phyloP scores from a whole-genome alignment of 2,888 invertebrate genomes.

The Rhopalosiphum nymphaeae region DNA sequence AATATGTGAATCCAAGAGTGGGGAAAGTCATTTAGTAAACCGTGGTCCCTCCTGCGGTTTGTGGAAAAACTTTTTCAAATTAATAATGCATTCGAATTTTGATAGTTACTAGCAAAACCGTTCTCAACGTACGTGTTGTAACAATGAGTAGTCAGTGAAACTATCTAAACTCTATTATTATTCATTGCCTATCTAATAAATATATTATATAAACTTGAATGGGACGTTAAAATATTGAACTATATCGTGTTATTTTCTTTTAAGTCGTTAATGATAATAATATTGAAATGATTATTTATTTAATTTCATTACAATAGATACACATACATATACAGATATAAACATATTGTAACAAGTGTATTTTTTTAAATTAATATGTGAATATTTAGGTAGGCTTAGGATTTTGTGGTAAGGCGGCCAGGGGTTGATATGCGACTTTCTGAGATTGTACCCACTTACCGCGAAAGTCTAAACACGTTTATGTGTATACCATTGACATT shows the following conservation, averaged over 20 bases:
- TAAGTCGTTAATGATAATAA: neutral
- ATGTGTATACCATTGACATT: neutral
- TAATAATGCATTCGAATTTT: neutral
- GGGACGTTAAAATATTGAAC: neutral
- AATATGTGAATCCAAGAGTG: neutral
- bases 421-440: neutral
- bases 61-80: constrained; percentile 4
- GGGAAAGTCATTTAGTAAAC: neutral
- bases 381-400: neutral
- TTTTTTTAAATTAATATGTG: neutral
- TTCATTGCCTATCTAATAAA: neutral
- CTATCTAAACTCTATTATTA: neutral
- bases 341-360: neutral
- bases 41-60: neutral
- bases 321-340: neutral
- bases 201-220: neutral
- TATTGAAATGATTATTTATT: neutral
- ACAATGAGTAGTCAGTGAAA: neutral
- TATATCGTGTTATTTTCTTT: neutral
- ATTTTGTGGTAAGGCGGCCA: neutral
- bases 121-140: neutral
- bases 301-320: neutral
- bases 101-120: neutral
- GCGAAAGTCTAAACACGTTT: neutral
- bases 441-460: neutral